Evolutionary conservation across 2,113 vertebrate genomes (phyloP), one percentile per base, ranked within the genome.

Genomic region (Benitochromis conjunctus): DNA sequence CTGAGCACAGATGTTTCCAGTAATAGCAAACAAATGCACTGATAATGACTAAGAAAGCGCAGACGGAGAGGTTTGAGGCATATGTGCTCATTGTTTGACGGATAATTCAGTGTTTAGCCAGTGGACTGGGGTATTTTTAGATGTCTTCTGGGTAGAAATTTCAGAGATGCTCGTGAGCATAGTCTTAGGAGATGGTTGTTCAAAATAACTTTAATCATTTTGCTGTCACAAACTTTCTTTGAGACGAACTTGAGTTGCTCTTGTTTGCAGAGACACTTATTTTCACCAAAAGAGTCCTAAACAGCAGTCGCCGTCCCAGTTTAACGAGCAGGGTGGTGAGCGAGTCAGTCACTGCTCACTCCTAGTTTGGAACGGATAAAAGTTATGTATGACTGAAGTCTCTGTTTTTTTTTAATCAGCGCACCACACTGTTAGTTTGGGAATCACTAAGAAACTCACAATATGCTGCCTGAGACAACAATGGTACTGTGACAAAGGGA

Each of bases 151-250:
- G 81, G 54, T 62, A 77, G 77, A 58, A 60, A 86, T 76, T 79
- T 79, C 54, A 85, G 83, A 56, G 86, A 64, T 3, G 51, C 38
- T 74, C 11, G 14, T 14, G 6, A 51, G 12, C 64, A 71, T 76
- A 64, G 64, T 83, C 71, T 80, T 74, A 87, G 90, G 76, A 84
- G 78, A 79, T 6, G 77, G n/a, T 21, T 83, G 77, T 90, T 86
- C 18, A 81, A 88, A 91, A 89, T 69, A 62, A 51, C 71, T 86
- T 92, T 90, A 86, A 88, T 93, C 84, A 89, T 86, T 46, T 55
- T 21, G 14, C 86, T 86, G 86, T 92, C 90, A 86, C 69, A 80
- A 74, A 84, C 19, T 38, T 2, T 38, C 57, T 87, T 48, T 81
- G 60, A 81, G 74, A 80, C 3, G 11, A 78, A 88, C 31, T 51